phyloP scores from a whole-genome alignment of 2,888 invertebrate species.

The Bhutanitis thaidina region DNA sequence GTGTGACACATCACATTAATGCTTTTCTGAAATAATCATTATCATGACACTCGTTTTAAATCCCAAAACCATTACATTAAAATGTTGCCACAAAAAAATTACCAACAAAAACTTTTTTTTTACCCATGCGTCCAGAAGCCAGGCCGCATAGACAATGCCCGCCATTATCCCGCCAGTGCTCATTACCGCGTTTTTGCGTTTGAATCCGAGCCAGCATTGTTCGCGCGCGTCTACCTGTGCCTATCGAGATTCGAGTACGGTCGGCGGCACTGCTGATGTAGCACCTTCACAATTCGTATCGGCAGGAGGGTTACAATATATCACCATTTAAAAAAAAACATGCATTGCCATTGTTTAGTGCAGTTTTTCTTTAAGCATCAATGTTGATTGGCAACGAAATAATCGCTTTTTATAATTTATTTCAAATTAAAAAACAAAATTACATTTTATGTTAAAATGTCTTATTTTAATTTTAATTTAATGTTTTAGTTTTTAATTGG shows the following conservation, averaged over 20 bases:
- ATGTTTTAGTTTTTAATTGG: no score
- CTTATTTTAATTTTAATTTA: no score
- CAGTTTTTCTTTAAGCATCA: constrained; percentile 17
- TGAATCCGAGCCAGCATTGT: constrained; percentile 51
- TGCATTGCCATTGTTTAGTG: not conserved
- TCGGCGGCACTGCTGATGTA: constrained; percentile 10
- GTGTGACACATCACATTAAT: constrained; percentile 23
- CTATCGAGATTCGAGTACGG: constrained; percentile 38
- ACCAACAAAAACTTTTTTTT: constrained; percentile 20
- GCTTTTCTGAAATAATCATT: constrained; percentile 9
- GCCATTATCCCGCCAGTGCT: constrained; percentile 70
- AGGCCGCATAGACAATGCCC: constrained; percentile 63
- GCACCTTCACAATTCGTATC: constrained; percentile 7
- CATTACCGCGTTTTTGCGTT: constrained; percentile 70
- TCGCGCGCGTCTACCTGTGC: constrained; percentile 64
- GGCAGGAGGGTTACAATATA: constrained; percentile 11
- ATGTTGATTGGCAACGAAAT: not conserved
- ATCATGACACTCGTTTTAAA: constrained; percentile 7
- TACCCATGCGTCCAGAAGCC: constrained; percentile 36
- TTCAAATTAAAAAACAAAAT: no score
- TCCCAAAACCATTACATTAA: constrained; percentile 6
- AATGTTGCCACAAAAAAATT: constrained; percentile 11
- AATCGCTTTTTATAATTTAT: no score
- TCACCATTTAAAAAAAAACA: constrained; percentile 3
- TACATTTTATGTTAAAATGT: no score